These are phyloP conservation scores for Petrocephalus zakoni DNA, from an alignment of 2,113 vertebrate species.

Conservation along the genomic window DNA sequence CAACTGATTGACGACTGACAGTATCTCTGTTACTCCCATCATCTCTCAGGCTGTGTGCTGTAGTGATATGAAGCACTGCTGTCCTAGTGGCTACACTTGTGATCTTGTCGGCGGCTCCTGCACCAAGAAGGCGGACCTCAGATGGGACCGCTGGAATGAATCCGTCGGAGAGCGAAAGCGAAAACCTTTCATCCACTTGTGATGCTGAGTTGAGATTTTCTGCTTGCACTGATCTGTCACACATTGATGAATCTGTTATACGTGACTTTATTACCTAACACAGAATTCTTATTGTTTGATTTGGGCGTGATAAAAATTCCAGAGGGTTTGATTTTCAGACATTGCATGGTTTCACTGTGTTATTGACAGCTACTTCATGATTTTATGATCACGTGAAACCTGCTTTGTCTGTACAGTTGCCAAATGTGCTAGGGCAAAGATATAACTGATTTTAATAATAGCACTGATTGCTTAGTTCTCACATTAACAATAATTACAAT, in stretches of 20 bases:
- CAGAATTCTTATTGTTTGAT: background rate
- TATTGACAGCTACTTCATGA: background rate
- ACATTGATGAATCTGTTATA: background rate
- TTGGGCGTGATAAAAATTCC: background rate
- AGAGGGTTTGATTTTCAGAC: background rate
- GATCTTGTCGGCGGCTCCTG: background rate
- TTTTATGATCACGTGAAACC: background rate
- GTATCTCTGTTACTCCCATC: background rate
- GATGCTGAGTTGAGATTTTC: background rate
- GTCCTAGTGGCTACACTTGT: slow-evolving; percentile 43
- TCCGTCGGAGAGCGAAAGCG: slow-evolving; percentile 44
- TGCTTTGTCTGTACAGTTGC: background rate
- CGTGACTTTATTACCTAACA: background rate
- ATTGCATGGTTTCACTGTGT: background rate
- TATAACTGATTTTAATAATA: background rate
- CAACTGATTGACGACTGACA: background rate
- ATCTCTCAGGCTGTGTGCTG: slow-evolving; percentile 59
- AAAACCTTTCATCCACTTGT: slow-evolving; percentile 29
- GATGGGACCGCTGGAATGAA: slow-evolving; percentile 41
- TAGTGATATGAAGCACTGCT: slow-evolving; percentile 57
- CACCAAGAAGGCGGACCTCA: background rate
- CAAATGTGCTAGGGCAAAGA: background rate
- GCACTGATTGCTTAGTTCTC: background rate
- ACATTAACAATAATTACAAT: background rate
- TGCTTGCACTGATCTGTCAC: background rate